A percentile compares a stretch with the other conserved stretches of the same genome.
These are phyloP conservation scores for Cephus cinctus DNA, from an alignment of 1,140 invertebrate species.

Conservation along the genomic window DNA sequence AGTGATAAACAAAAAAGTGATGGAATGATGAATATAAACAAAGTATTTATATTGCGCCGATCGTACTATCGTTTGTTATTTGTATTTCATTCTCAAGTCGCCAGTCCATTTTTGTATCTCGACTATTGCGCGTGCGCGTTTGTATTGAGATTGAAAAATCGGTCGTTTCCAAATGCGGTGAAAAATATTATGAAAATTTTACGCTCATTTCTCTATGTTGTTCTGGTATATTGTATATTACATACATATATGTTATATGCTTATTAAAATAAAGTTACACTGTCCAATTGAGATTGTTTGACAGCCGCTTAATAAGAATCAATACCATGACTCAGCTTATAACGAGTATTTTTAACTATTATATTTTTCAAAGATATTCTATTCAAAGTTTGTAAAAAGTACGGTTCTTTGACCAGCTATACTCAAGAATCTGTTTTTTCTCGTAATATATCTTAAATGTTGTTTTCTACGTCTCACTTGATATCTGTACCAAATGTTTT, in stretches of 20 bases:
- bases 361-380: background rate
- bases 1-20: slow-evolving; percentile 5
- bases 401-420: background rate
- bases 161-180: too few species aligned
- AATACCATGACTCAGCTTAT: background rate
- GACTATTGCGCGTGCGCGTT: slow-evolving; percentile 19
- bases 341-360: background rate
- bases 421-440: background rate
- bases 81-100: slow-evolving; percentile 17
- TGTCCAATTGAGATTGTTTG: background rate
- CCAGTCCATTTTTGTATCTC: slow-evolving; percentile 8
- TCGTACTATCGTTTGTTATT: slow-evolving; percentile 20
- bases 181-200: slow-evolving; percentile 17
- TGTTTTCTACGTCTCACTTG: background rate
- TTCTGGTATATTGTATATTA: slow-evolving; percentile 24
- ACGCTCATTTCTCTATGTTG: slow-evolving; percentile 19
- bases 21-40: slow-evolving; percentile 12
- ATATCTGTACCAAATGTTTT: slow-evolving; percentile 30
- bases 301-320: background rate
- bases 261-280: background rate
- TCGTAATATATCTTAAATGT: too few species aligned
- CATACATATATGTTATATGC: slow-evolving; percentile 7
- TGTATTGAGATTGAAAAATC: slow-evolving; percentile 22
- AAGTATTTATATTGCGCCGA: slow-evolving; percentile 23
- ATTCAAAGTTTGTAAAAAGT: slow-evolving; percentile 2